Evolutionary conservation across 2,113 vertebrate genomes (phyloP).

Genomic region (Otis tarda): DNA sequence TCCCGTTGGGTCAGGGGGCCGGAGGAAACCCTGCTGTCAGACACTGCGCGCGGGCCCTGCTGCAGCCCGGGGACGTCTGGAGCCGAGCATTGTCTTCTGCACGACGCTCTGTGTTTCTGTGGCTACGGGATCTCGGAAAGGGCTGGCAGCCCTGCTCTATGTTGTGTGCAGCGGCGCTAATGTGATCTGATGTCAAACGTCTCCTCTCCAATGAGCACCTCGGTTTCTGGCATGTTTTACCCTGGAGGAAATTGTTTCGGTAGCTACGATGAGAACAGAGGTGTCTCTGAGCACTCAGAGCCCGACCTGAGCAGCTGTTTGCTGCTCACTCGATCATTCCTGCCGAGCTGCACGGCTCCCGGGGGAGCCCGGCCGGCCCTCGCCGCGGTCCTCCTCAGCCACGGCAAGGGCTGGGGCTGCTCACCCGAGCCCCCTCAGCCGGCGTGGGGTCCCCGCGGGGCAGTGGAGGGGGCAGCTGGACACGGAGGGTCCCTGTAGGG

Average conservation of each 20-base stretch:
- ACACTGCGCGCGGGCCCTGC: not conserved
- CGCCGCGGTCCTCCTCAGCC: not conserved
- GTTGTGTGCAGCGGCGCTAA: not conserved
- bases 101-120: not conserved
- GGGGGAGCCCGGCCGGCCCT: rapidly evolving
- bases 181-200: not conserved
- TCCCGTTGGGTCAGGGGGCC: not conserved
- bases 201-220: not conserved
- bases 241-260: not conserved
- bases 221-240: not conserved
- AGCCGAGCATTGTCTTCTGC: not conserved
- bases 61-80: not conserved
- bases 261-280: not conserved
- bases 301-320: not conserved
- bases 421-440: not conserved
- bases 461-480: not conserved
- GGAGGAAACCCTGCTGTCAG: not conserved
- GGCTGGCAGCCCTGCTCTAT: not conserved
- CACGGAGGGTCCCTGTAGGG: not conserved
- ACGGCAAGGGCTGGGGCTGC: not conserved
- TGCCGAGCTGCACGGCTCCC: not conserved
- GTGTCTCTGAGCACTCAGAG: not conserved
- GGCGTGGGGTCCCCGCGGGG: not conserved
- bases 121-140: not conserved
- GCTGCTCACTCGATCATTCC: not conserved